Percentiles rank a stretch among this genome's conserved stretches.
Evolutionary conservation across 2,888 invertebrate genomes (phyloP).

Genomic region (Drosophila yooni): DNA sequence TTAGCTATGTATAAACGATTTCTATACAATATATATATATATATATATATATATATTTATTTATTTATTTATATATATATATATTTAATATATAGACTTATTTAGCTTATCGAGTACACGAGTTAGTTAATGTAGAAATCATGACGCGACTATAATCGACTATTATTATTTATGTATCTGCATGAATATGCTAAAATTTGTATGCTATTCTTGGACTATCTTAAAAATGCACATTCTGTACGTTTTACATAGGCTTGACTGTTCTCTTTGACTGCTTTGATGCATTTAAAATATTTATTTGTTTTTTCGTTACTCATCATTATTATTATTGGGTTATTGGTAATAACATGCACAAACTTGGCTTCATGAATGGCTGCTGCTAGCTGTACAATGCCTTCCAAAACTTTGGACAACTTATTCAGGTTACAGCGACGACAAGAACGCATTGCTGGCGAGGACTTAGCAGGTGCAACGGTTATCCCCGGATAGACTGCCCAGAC

Average conservation of each 20-base stretch:
- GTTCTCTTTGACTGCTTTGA: constrained; percentile 19
- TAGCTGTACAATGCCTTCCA: constrained; percentile 35
- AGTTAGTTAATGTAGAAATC: constrained; percentile 66
- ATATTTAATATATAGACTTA: constrained; percentile 43
- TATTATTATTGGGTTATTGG: constrained; percentile 25
- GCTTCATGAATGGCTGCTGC: constrained; percentile 39
- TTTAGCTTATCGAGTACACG: constrained; percentile 69
- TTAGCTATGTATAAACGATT: constrained; percentile 36
- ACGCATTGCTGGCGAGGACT: constrained; percentile 3
- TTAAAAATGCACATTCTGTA: constrained; percentile 80
- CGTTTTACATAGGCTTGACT: constrained; percentile 47
- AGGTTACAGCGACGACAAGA: constrained; percentile 37
- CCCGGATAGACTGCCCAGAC: constrained; percentile 84
- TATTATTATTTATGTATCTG: constrained; percentile 52
- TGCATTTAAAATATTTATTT: constrained; percentile 55
- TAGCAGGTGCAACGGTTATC: constrained; percentile 85
- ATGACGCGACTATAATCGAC: constrained; percentile 64
- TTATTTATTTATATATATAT: constrained; percentile 40
- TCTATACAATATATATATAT: constrained; percentile 47
- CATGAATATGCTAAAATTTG: constrained; percentile 75
- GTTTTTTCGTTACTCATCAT: constrained; percentile 9
- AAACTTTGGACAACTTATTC: constrained; percentile 60
- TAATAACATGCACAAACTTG: constrained; percentile 41
- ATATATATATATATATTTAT: constrained; percentile 37
- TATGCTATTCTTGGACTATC: constrained; percentile 77